Percentiles rank a stretch among this genome's conserved stretches.
Evolutionary conservation across 2,888 invertebrate species (phyloP).

Genomic region (Brachyptera putata): DNA sequence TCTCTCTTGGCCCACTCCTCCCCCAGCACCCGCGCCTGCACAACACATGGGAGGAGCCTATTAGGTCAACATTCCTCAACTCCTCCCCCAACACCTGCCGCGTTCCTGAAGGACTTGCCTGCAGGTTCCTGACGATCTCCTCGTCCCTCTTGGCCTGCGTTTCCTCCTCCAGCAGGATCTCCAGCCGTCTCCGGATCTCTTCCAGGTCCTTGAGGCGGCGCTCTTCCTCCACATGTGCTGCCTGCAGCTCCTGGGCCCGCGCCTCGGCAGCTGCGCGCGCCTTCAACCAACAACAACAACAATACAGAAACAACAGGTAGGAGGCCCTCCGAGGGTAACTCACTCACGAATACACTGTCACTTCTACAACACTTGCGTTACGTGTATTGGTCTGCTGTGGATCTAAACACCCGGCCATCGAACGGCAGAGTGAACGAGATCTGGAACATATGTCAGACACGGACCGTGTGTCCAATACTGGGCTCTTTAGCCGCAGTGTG

Average conservation of each 20-base stretch:
- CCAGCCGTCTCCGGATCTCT: slow-evolving; percentile 63
- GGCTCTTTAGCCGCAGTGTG: no score
- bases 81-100: slow-evolving; percentile 66
- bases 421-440: no score
- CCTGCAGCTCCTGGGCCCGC: slow-evolving; percentile 61
- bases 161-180: slow-evolving; percentile 71
- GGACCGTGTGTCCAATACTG: no score
- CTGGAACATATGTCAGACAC: no score
- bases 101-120: slow-evolving; percentile 46
- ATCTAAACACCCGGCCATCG: no score
- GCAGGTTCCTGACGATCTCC: slow-evolving; percentile 60
- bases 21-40: slow-evolving; percentile 56
- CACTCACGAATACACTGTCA: no score
- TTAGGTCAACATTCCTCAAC: no score
- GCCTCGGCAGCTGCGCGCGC: slow-evolving; percentile 51
- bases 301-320: no score
- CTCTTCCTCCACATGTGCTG: slow-evolving; percentile 65
- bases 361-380: no score
- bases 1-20: slow-evolving; percentile 83
- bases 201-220: slow-evolving; percentile 69
- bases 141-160: slow-evolving; percentile 80
- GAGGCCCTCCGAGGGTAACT: no score
- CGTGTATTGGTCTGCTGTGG: no score
- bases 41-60: no score
- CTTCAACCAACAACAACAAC: slow-evolving; percentile 38